Conservation (phyloP, 2,797 vertebrate species). For the Meda fulgida region DNA sequence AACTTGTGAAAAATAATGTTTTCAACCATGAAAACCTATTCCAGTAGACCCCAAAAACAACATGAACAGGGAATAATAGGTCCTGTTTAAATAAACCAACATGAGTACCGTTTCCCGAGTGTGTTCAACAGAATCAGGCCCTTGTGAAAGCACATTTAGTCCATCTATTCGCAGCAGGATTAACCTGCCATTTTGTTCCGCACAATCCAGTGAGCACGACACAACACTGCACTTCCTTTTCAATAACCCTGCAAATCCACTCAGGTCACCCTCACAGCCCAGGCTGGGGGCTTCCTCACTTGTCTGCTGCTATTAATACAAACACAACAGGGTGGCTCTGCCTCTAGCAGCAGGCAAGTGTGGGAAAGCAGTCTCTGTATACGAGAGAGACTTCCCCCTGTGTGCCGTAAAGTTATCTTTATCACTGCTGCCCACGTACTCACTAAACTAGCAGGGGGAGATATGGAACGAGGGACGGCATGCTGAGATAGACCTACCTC, state of each 20-base stretch:
- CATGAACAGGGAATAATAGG: not conserved
- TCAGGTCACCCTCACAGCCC: constrained; percentile 26
- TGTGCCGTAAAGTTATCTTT: constrained; percentile 19
- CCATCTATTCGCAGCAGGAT: constrained; percentile 45
- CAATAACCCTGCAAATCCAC: constrained; percentile 49
- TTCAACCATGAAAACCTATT: not conserved
- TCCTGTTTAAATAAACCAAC: not conserved
- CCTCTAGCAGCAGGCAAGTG: constrained; percentile 41
- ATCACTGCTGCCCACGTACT: not conserved
- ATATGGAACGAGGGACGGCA: not conserved
- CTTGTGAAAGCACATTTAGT: constrained; percentile 1
- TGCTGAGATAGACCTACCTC: constrained; percentile 30
- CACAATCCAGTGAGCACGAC: constrained; percentile 49
- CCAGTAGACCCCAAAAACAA: not conserved
- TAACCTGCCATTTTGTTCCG: constrained; percentile 43
- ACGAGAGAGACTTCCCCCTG: not conserved
- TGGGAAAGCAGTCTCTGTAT: constrained; percentile 23
- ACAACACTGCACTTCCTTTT: constrained; percentile 49
- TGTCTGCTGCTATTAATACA: constrained; percentile 29
- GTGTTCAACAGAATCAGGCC: not conserved
- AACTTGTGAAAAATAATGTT: not conserved
- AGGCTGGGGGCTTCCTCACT: constrained; percentile 23
- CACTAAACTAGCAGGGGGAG: constrained; percentile 4
- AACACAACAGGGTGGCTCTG: constrained; percentile 38
- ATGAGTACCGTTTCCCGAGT: not conserved